Percentiles rank a stretch among this genome's conserved stretches.
Conservation (phyloP, 1,140 invertebrate genomes). For the Tetramorium parvispinum region DNA sequence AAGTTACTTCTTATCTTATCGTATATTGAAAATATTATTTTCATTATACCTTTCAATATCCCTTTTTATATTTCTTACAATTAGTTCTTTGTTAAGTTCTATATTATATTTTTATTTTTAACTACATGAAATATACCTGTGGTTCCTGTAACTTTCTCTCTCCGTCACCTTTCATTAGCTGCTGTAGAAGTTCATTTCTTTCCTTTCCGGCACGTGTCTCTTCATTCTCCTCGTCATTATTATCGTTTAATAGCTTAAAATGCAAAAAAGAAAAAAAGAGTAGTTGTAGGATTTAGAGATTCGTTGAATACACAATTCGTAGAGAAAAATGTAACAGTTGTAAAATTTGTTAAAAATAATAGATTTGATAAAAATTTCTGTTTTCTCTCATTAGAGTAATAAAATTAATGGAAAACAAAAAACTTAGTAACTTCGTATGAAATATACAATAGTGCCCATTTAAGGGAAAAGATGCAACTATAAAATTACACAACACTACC, state of each 20-base stretch:
- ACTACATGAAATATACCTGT: constrained; percentile 65
- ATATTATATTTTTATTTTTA: not conserved
- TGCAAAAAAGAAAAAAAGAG: not conserved
- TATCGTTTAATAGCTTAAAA: constrained; percentile 93
- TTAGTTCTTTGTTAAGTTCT: not conserved
- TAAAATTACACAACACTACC: not conserved
- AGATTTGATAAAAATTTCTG: not conserved
- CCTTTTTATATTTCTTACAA: not conserved
- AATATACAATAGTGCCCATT: not conserved
- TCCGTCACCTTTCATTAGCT: constrained; percentile 90
- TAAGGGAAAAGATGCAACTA: not conserved
- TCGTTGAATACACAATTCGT: not conserved
- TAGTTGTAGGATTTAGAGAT: not conserved
- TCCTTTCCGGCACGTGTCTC: constrained; percentile 88
- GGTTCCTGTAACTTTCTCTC: constrained; percentile 80
- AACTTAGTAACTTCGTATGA: not conserved
- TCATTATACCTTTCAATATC: not conserved
- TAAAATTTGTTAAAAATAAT: not conserved
- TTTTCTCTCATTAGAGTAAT: not conserved
- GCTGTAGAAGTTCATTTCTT: constrained; percentile 91
- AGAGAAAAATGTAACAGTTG: not conserved
- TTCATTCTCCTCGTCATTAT: constrained; percentile 92
- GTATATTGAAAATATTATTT: not conserved
- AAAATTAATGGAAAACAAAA: not conserved
- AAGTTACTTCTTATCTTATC: not conserved